Evolutionary conservation across 2,888 invertebrate genomes (phyloP), one percentile per base, ranked within the genome.

Genomic region (Emmelina monodactyla): DNA sequence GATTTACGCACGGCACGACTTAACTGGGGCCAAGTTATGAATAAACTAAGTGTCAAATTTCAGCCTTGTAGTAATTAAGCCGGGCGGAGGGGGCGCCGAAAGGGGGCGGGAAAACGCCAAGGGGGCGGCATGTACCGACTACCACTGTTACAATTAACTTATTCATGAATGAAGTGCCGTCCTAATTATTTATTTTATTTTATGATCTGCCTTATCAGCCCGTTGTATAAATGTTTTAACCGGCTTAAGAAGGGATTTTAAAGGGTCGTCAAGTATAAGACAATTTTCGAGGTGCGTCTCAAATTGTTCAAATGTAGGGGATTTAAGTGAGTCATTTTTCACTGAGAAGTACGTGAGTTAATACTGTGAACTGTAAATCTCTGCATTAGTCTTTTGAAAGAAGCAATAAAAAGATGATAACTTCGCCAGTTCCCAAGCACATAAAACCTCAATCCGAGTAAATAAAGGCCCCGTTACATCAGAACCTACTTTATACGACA

Each of bases 111-210:
- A n/a, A n/a, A n/a, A n/a, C n/a, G n/a, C n/a, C n/a, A n/a, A n/a
- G n/a, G n/a, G 25, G 11, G 25, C n/a, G 25, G 25, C 25, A 25
- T n/a, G 11, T 25, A 10, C n/a, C 25, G 6, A 7, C n/a, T 11
- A 9, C n/a, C n/a, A 25, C 25, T 25, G 25, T 25, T 50, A 55
- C 62, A 65, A 66, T 70, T 70, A 69, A 65, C 53, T 69, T 72
- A 72, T 71, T 70, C 67, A 70, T 70, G 70, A 69, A 56, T 46
- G 53, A 42, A 40, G 34, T 66, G 50, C 49, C 55, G 56, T 45
- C 60, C 62, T 71, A 73, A 75, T 75, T 75, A 76, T 75, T 75
- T 73, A 75, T 70, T 73, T 73, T 73, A 75, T 71, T 76, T 76
- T 75, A 76, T 63, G 72, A 66, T 58, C 72, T 64, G 68, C 76